Percentiles rank a stretch among this genome's conserved stretches.
Conservation (phyloP, 1,140 invertebrate genomes). For the Aphelenchoides fujianensis region DNA sequence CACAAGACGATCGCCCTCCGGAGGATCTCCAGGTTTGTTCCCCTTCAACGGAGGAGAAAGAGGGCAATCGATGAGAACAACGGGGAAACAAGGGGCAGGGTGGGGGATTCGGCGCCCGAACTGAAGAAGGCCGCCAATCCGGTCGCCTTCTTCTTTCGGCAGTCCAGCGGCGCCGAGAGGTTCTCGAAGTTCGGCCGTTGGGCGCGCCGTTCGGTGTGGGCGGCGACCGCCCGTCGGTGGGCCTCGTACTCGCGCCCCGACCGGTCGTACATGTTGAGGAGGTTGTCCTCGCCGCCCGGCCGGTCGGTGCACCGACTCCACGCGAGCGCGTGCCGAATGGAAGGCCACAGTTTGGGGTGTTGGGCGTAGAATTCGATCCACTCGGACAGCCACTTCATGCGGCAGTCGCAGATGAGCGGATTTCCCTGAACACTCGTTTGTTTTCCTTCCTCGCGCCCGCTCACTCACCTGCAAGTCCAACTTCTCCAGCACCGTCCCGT, state of each 20-base stretch:
- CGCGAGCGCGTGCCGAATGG: not conserved
- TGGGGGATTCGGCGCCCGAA: not conserved
- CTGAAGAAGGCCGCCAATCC: constrained; percentile 8
- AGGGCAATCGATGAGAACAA: not conserved
- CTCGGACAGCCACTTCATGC: constrained; percentile 38
- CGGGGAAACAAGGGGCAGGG: not conserved
- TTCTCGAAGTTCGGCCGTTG: not conserved
- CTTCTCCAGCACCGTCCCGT: constrained; percentile 39
- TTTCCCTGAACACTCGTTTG: constrained; percentile 27
- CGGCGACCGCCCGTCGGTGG: not conserved
- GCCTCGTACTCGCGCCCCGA: not conserved
- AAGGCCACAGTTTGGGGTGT: constrained; percentile 18
- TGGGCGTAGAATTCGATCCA: constrained; percentile 36
- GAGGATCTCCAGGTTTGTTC: constrained; percentile 8
- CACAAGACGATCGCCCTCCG: constrained; percentile 8
- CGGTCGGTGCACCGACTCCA: not conserved
- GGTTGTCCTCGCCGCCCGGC: constrained; percentile 7
- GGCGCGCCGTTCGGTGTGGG: not conserved
- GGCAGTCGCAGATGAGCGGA: constrained; percentile 44
- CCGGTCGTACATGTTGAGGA: constrained; percentile 13
- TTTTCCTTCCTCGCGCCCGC: not conserved
- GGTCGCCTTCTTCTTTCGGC: not conserved
- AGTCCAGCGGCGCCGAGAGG: not conserved
- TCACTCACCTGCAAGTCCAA: constrained; percentile 30
- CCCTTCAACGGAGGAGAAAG: not conserved